Percentiles rank a stretch among this genome's conserved stretches.
phyloP scores from a whole-genome alignment of 2,888 invertebrate genomes.

The Cryptosula pallasiana region DNA sequence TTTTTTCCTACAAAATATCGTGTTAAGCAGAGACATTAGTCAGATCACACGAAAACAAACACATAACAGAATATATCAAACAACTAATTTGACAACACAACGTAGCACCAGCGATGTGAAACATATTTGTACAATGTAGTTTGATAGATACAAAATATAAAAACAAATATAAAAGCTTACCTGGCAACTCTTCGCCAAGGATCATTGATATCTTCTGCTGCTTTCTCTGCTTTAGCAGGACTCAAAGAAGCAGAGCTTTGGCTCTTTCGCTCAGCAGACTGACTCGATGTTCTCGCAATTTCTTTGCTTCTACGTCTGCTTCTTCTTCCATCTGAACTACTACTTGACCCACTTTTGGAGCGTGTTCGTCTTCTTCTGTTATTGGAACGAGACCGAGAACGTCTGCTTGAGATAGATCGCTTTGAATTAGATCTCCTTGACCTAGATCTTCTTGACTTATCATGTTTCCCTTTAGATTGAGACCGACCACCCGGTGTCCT shows the following conservation, averaged over 20 bases:
- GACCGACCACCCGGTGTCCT: neutral
- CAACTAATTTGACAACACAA: neutral
- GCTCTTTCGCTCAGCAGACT: neutral
- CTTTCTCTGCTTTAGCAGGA: neutral
- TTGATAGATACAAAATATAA: neutral
- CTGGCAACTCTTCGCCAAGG: conserved; percentile 11
- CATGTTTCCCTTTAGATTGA: neutral
- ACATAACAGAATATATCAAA: neutral
- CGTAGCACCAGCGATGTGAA: neutral
- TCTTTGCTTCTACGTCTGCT: neutral
- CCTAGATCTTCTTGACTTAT: neutral
- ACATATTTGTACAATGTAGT: neutral
- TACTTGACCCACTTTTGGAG: neutral
- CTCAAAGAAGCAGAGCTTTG: too few species aligned
- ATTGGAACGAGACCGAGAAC: neutral
- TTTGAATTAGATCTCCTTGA: too few species aligned
- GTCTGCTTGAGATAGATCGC: neutral
- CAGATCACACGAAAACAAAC: neutral
- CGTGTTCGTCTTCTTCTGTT: neutral
- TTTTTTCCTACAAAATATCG: neutral
- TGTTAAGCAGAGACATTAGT: neutral
- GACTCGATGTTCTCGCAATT: neutral
- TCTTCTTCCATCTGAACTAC: neutral
- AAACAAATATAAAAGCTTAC: neutral
- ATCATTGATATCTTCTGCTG: neutral